Conservation (phyloP, 2,888 invertebrate genomes). For the Acronicta leporina region DNA sequence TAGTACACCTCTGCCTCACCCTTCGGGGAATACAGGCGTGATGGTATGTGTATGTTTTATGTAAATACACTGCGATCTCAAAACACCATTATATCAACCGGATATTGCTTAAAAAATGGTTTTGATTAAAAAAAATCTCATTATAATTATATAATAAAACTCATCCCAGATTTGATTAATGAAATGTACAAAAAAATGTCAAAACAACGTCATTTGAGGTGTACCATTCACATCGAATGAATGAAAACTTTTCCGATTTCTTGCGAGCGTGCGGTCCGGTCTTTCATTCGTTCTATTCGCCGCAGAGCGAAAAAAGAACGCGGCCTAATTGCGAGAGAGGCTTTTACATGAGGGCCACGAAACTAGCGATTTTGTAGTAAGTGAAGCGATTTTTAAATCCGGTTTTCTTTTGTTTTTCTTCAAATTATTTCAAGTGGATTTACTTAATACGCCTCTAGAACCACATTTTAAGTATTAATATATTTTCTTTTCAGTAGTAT, state of each 20-base stretch:
- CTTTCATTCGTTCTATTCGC: slow-evolving; percentile 65
- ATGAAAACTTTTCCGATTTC: slow-evolving; percentile 74
- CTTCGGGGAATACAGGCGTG: no score
- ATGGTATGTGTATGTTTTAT: no score
- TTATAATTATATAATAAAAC: slow-evolving; percentile 12
- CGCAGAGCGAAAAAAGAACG: slow-evolving; percentile 68
- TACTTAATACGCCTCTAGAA: no score
- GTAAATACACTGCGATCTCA: no score
- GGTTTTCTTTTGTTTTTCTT: neutral
- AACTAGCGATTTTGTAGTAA: slow-evolving; percentile 40
- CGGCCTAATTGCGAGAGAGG: slow-evolving; percentile 76
- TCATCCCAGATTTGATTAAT: slow-evolving; percentile 25
- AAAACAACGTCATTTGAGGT: slow-evolving; percentile 41
- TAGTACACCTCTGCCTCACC: no score
- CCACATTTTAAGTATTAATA: no score
- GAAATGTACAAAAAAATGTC: slow-evolving; percentile 25
- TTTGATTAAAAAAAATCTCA: neutral
- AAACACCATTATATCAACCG: neutral
- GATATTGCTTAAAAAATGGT: neutral
- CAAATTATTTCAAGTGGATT: neutral
- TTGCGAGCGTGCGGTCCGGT: slow-evolving; percentile 59
- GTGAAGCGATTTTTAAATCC: neutral
- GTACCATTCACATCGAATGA: slow-evolving; percentile 62
- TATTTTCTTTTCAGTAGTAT: no score
- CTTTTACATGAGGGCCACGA: slow-evolving; percentile 66